Conservation (phyloP, 2,888 invertebrate species). For the Zelleria hepariella region DNA sequence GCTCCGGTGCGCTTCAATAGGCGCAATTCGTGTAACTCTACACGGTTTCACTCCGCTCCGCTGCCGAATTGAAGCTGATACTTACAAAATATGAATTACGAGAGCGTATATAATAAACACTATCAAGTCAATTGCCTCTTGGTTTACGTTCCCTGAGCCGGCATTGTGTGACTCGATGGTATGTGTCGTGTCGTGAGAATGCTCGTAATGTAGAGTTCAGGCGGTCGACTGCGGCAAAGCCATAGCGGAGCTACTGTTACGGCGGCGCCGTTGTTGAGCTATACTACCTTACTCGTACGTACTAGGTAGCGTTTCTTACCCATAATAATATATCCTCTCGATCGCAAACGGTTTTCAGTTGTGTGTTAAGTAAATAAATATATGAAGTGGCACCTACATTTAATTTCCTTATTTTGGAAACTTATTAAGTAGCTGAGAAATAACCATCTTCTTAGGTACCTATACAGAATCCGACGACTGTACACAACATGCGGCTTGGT, state of each 20-base stretch:
- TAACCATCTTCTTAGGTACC: no score
- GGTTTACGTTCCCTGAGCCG: not conserved
- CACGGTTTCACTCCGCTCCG: not conserved
- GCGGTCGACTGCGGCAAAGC: not conserved
- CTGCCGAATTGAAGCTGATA: not conserved
- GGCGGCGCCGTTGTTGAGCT: not conserved
- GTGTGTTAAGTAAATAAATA: no score
- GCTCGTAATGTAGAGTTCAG: not conserved
- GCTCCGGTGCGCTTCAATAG: not conserved
- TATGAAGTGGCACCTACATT: no score
- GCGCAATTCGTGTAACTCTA: not conserved
- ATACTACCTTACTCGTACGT: no score
- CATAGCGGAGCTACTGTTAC: not conserved
- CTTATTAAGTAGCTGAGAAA: no score
- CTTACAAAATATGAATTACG: not conserved
- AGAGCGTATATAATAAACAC: constrained; percentile 2
- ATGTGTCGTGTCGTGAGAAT: constrained; percentile 1
- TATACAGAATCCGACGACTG: not conserved
- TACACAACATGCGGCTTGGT: not conserved
- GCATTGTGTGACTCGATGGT: not conserved
- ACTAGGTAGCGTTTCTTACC: not conserved
- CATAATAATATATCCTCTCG: not conserved
- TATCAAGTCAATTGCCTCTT: not conserved
- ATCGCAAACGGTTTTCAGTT: not conserved
- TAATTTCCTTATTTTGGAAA: no score